These are phyloP conservation scores for Theocolax elegans DNA, from an alignment of 1,140 invertebrate species.

Conservation along the genomic window DNA sequence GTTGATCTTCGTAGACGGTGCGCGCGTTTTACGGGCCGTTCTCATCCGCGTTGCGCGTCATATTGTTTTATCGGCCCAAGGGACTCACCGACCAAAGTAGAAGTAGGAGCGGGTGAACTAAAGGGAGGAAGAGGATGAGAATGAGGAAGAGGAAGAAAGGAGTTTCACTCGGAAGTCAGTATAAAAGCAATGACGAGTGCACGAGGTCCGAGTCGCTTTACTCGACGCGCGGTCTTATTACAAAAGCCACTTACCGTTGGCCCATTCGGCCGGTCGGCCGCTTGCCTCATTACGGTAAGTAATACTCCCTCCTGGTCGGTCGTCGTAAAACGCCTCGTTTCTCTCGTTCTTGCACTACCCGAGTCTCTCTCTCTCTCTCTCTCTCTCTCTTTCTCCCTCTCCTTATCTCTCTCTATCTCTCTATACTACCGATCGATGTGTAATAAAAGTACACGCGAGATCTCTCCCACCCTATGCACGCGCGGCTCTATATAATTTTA, in stretches of 20 bases:
- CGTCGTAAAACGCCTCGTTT: constrained; percentile 8
- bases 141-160: neutral
- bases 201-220: too few species aligned
- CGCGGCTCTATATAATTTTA: neutral
- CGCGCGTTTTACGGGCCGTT: neutral
- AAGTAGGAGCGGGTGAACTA: neutral
- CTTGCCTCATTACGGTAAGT: constrained; percentile 24
- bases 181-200: too few species aligned
- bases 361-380: too few species aligned
- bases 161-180: too few species aligned
- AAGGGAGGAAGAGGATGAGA: too few species aligned
- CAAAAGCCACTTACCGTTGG: constrained; percentile 21
- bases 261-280: neutral
- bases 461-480: neutral
- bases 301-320: neutral
- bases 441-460: constrained; percentile 6
- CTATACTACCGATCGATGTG: constrained; percentile 6
- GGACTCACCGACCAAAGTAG: neutral
- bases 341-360: too few species aligned
- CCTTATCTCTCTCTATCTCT: too few species aligned
- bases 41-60: neutral
- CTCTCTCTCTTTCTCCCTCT: neutral
- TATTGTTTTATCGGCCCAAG: constrained; percentile 22
- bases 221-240: constrained; percentile 25
- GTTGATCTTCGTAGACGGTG: constrained; percentile 3